phyloP scores from a whole-genome alignment of 2,888 invertebrate species.

The Meteorus cinctellus region DNA sequence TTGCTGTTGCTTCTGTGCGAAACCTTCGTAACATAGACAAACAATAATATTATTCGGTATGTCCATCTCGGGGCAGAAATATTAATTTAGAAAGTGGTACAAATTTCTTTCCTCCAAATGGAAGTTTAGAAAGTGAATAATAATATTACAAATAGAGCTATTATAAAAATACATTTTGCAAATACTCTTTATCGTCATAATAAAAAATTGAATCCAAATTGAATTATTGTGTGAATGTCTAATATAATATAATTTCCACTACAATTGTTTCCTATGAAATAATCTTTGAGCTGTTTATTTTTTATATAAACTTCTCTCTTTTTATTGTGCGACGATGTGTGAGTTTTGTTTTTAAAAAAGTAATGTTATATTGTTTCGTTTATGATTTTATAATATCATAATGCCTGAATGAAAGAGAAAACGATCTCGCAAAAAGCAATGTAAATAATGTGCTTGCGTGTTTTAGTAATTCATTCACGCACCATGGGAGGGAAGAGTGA shows the following conservation, averaged over 20 bases:
- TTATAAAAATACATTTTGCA: too few relatives aligned
- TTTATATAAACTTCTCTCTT: neutral
- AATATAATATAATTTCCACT: too few relatives aligned
- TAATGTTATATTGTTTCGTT: neutral
- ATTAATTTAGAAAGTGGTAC: too few relatives aligned
- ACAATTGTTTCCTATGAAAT: too few relatives aligned
- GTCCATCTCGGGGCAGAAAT: too few relatives aligned
- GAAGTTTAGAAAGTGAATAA: too few relatives aligned
- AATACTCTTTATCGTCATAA: too few relatives aligned
- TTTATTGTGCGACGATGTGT: neutral
- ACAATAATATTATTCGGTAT: too few relatives aligned
- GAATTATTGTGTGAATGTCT: too few relatives aligned
- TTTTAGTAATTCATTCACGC: conserved; percentile 2
- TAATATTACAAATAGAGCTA: neutral
- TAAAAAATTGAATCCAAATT: too few relatives aligned
- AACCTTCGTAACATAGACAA: conserved; percentile 54
- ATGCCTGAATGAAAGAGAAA: neutral
- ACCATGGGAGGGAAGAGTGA: neutral
- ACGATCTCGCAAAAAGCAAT: neutral
- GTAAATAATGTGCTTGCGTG: neutral
- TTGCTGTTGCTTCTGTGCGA: conserved; percentile 72
- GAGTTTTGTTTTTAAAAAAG: neutral
- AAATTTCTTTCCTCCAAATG: too few relatives aligned
- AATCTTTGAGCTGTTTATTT: neutral
- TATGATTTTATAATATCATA: neutral